Evolutionary conservation across 2,113 vertebrate genomes (phyloP), one percentile per base, ranked within the genome.

Genomic region (Apistogramma diplotaenia): DNA sequence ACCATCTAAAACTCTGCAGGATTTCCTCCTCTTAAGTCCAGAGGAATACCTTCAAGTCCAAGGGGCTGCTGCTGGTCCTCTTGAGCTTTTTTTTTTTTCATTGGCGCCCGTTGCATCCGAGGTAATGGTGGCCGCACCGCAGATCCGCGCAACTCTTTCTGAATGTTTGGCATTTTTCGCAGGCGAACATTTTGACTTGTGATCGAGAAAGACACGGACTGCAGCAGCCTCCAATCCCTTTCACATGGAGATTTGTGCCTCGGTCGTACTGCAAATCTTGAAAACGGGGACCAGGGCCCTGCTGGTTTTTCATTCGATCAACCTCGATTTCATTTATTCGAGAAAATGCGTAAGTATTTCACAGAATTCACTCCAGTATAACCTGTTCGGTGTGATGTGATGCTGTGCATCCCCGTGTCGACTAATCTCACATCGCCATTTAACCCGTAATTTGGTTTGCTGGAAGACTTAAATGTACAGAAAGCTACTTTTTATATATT

Each of bases 341-440:
- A 93, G 78, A 90, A 93, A 88, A 94, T 90, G 91, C 93, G 93
- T 94, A 82, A 94, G 93, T 93, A 88, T 88, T 62, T 37, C 7
- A 71, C 59, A 62, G 33, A 73, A 76, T 83, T 25, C 81, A 51
- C 21, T 37, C 65, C 54, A 31, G 55, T 58, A 53, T n/a, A 43
- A 57, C 60, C 49, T 15, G 8, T 58, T 81, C 33, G 33, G 40
- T 49, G 76, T 53, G 62, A 56, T 75, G 4, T 72, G 62, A 82
- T 33, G 53, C 0, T 78, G 43, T 56, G 23, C 72, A 4, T 53
- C n/a, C 13, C 46, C 54, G 27, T 60, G 25, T 6, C 49, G 37
- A 80, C n/a, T 57, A 70, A 79, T 82, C 53, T 79, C 61, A 51
- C 60, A 65, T 85, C 79, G 84, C 71, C 73, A 67, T 86, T 89